phyloP scores from a whole-genome alignment of 2,888 invertebrate species.

The Torymus auratus region DNA sequence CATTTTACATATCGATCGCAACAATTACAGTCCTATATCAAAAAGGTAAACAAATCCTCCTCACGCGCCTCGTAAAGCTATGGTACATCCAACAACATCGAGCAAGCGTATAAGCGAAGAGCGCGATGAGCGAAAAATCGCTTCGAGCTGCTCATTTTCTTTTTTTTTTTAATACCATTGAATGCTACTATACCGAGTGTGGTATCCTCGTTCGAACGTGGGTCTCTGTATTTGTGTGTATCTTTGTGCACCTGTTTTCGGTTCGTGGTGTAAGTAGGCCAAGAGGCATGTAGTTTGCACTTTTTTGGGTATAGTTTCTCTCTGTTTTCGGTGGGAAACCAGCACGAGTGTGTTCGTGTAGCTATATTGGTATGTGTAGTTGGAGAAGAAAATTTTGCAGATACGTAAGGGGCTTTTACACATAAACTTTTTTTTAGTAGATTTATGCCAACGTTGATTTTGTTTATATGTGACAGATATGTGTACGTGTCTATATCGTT shows the following conservation, averaged over 20 bases:
- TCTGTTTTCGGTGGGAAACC: not conserved
- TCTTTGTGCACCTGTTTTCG: slow-evolving; percentile 19
- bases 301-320: slow-evolving; percentile 1
- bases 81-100: slow-evolving; percentile 58
- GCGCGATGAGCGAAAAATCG: slow-evolving; percentile 50
- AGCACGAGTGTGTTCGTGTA: not conserved
- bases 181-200: slow-evolving; percentile 56
- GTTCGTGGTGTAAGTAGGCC: slow-evolving; percentile 20
- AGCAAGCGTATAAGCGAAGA: slow-evolving; percentile 54
- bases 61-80: slow-evolving; percentile 39
- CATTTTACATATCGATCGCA: slow-evolving; percentile 9
- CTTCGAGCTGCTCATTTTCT: slow-evolving; percentile 45
- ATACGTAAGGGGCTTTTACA: not conserved
- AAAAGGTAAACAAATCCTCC: slow-evolving; percentile 41
- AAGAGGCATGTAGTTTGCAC: not conserved
- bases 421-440: not conserved
- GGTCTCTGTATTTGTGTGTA: not conserved
- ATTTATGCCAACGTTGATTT: no score
- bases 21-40: slow-evolving; percentile 44
- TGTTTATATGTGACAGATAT: no score
- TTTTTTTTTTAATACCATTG: not conserved
- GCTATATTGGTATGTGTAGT: not conserved
- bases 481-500: no score
- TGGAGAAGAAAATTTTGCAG: slow-evolving; percentile 24
- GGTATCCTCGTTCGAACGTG: slow-evolving; percentile 58